A percentile compares a stretch with the other conserved stretches of the same genome.
Evolutionary conservation across 1,140 invertebrate species (phyloP).

Genomic region (Ips typographus): DNA sequence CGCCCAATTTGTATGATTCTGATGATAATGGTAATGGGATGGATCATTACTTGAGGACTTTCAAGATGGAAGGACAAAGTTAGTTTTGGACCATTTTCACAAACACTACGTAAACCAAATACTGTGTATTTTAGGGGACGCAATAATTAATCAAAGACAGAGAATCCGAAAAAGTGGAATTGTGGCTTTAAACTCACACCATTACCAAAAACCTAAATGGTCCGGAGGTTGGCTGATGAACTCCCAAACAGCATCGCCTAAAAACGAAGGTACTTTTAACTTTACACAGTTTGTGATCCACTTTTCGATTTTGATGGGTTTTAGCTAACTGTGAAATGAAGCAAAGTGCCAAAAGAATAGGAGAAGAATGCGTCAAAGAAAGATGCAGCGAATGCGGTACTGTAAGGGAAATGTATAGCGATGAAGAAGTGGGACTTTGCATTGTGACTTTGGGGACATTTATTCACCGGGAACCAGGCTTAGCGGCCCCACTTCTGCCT

Average conservation of each 20-base stretch:
- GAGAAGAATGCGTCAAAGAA: slow-evolving; percentile 71
- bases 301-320: slow-evolving; percentile 4
- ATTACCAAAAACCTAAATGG: slow-evolving; percentile 53
- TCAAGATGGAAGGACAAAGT: slow-evolving; percentile 46
- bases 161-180: slow-evolving; percentile 50
- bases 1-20: slow-evolving; percentile 52
- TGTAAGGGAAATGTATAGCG: slow-evolving; percentile 89
- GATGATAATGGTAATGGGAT: slow-evolving; percentile 41
- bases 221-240: slow-evolving; percentile 48
- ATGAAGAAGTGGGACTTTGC: slow-evolving; percentile 94
- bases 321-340: slow-evolving; percentile 52
- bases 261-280: slow-evolving; percentile 33
- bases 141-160: slow-evolving; percentile 49
- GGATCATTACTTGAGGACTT: slow-evolving; percentile 40
- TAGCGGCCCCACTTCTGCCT: slow-evolving; percentile 90
- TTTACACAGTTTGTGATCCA: background rate
- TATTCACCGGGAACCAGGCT: slow-evolving; percentile 90
- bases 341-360: slow-evolving; percentile 66
- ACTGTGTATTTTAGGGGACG: slow-evolving; percentile 35
- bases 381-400: slow-evolving; percentile 80
- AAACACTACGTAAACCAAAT: no score
- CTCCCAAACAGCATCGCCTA: slow-evolving; percentile 44
- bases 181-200: slow-evolving; percentile 54
- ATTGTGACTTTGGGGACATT: slow-evolving; percentile 94
- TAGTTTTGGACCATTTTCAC: slow-evolving; percentile 8